Evolutionary conservation across 2,113 vertebrate genomes (phyloP).

Genomic region (Cebus imitator): DNA sequence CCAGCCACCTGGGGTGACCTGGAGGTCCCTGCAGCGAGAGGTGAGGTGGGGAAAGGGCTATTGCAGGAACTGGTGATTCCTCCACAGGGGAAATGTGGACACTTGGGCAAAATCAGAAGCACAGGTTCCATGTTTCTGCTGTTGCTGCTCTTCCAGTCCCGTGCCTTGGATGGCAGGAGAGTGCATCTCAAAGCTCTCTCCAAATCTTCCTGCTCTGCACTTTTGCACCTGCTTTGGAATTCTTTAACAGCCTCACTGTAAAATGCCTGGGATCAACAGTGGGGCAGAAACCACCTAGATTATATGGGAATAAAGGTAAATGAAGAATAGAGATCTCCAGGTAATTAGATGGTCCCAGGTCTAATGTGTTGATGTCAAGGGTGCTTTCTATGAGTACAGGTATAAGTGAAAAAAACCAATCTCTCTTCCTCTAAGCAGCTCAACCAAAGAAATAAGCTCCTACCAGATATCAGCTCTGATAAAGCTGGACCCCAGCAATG

Average conservation of each 20-base stretch:
- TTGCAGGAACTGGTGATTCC: not conserved
- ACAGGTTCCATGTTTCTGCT: not conserved
- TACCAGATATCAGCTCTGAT: not conserved
- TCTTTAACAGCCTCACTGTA: not conserved
- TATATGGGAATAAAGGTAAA: accelerated
- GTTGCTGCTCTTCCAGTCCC: not conserved
- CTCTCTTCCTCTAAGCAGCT: not conserved
- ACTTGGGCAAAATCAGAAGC: not conserved
- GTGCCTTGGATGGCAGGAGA: not conserved
- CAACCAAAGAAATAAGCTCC: not conserved
- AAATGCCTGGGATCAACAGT: not conserved
- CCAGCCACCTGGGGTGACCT: not conserved
- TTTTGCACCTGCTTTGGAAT: not conserved
- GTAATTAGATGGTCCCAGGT: not conserved
- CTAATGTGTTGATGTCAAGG: no score
- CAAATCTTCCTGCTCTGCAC: not conserved
- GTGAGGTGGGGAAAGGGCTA: no score
- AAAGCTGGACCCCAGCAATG: not conserved
- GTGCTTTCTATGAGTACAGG: not conserved
- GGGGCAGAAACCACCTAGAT: not conserved
- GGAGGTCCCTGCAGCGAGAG: not conserved
- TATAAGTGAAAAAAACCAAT: not conserved
- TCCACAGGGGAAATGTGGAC: not conserved
- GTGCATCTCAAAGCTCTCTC: not conserved
- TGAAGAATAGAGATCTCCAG: not conserved